Conservation (phyloP, 2,797 vertebrate genomes). For the Sebastolobus altivelis region DNA sequence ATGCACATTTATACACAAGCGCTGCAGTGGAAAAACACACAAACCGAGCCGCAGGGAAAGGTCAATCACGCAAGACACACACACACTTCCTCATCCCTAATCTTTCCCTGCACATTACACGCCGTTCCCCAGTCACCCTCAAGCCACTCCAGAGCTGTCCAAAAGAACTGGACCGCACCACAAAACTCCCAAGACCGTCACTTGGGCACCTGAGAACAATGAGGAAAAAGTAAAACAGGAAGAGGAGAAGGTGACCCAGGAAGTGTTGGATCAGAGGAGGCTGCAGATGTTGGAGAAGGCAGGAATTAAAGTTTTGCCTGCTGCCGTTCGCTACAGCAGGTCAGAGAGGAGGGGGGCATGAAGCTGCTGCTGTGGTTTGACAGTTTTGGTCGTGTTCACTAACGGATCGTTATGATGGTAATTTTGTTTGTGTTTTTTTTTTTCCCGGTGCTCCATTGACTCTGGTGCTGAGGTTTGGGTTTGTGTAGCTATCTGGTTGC, state of each 20-base stretch:
- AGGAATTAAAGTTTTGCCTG: conserved; percentile 91
- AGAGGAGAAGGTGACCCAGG: conserved; percentile 71
- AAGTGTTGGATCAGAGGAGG: conserved; percentile 84
- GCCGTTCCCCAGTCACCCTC: conserved; percentile 59
- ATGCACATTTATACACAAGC: not conserved
- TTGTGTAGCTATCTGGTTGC: not conserved
- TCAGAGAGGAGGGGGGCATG: conserved; percentile 81
- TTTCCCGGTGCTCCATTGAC: conserved; percentile 4
- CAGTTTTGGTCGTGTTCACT: conserved; percentile 39
- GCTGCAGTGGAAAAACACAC: not conserved
- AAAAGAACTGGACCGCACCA: conserved; percentile 55
- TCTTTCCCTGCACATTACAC: conserved; percentile 34
- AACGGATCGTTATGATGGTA: conserved; percentile 28
- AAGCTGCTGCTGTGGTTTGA: conserved; percentile 28
- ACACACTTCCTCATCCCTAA: conserved; percentile 8
- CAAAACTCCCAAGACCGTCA: conserved; percentile 77
- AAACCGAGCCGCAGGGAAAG: not conserved
- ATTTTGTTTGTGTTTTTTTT: conserved; percentile 4
- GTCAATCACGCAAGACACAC: conserved; percentile 11
- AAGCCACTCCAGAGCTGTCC: conserved; percentile 57
- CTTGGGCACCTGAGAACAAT: conserved; percentile 77
- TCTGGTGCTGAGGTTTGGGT: conserved; percentile 13
- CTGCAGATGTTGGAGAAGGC: conserved; percentile 90
- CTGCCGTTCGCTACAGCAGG: conserved; percentile 91
- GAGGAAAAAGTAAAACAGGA: conserved; percentile 72